Evolutionary conservation across 2,888 invertebrate species (phyloP).

Genomic region (Dichetophora obliterata): DNA sequence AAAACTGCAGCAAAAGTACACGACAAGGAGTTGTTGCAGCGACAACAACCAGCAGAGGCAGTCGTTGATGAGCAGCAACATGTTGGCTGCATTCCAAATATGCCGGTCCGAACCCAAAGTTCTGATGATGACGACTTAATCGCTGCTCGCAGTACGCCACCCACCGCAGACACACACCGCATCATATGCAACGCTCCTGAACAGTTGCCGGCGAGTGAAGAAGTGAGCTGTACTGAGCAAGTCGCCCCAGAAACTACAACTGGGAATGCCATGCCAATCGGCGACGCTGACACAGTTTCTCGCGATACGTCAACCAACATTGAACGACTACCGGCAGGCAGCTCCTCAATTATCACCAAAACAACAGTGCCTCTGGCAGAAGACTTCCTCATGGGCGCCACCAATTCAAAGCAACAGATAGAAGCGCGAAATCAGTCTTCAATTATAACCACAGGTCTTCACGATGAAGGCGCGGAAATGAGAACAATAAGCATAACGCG

Average conservation of each 20-base stretch:
- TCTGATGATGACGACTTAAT: constrained; percentile 24
- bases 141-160: not conserved
- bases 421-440: not conserved
- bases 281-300: constrained; percentile 35
- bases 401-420: constrained; percentile 13
- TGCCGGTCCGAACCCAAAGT: constrained; percentile 13
- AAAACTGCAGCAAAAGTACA: constrained; percentile 34
- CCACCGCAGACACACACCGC: not conserved
- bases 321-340: not conserved
- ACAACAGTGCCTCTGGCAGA: not conserved
- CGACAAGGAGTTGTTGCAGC: constrained; percentile 23
- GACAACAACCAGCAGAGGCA: not conserved
- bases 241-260: constrained; percentile 9
- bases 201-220: not conserved
- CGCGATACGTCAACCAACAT: constrained; percentile 15
- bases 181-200: not conserved
- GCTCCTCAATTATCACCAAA: not conserved
- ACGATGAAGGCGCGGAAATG: constrained; percentile 11
- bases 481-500: constrained; percentile 6
- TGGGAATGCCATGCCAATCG: constrained; percentile 35
- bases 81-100: constrained; percentile 22
- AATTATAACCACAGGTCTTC: not conserved
- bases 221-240: not conserved
- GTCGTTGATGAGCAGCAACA: constrained; percentile 9
- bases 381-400: constrained; percentile 26